phyloP scores from a whole-genome alignment of 2,888 invertebrate genomes.

The Ectemnius lituratus region DNA sequence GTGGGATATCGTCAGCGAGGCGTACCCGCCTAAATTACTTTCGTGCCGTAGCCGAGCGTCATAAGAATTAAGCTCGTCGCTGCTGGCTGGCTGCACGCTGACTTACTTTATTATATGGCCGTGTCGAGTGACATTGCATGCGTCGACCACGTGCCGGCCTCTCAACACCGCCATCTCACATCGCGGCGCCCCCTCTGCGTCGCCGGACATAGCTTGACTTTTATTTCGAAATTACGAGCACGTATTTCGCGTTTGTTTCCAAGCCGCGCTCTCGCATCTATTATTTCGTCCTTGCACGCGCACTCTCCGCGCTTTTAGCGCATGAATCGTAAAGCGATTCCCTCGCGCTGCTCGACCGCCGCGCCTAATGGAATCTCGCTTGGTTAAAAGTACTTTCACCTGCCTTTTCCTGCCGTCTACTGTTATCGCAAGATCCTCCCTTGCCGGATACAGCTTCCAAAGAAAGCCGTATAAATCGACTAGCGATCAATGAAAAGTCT shows the following conservation, averaged over 20 bases:
- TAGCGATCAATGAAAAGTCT: no score
- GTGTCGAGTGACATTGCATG: slow-evolving; percentile 28
- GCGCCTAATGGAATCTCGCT: slow-evolving; percentile 33
- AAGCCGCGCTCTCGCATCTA: slow-evolving; percentile 27
- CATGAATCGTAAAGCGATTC: slow-evolving; percentile 44
- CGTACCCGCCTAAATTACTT: slow-evolving; percentile 59
- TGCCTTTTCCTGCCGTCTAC: slow-evolving; percentile 7
- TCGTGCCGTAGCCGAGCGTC: slow-evolving; percentile 29
- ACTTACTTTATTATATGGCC: slow-evolving; percentile 33
- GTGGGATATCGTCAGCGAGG: slow-evolving; percentile 53
- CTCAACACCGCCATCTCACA: background rate
- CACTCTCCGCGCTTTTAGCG: slow-evolving; percentile 34
- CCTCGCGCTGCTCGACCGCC: slow-evolving; percentile 18
- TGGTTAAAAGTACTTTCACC: slow-evolving; percentile 4
- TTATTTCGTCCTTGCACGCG: slow-evolving; percentile 29
- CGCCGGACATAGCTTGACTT: slow-evolving; percentile 13
- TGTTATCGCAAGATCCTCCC: no score
- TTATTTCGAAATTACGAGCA: slow-evolving; percentile 33
- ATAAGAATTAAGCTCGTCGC: slow-evolving; percentile 52
- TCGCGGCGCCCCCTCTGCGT: slow-evolving; percentile 10
- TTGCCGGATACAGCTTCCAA: no score
- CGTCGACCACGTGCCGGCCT: slow-evolving; percentile 17
- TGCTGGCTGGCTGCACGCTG: background rate
- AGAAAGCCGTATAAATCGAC: no score
- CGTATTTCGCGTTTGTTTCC: slow-evolving; percentile 24